Conservation (phyloP, 2,113 vertebrate species). For the Sander vitreus region DNA sequence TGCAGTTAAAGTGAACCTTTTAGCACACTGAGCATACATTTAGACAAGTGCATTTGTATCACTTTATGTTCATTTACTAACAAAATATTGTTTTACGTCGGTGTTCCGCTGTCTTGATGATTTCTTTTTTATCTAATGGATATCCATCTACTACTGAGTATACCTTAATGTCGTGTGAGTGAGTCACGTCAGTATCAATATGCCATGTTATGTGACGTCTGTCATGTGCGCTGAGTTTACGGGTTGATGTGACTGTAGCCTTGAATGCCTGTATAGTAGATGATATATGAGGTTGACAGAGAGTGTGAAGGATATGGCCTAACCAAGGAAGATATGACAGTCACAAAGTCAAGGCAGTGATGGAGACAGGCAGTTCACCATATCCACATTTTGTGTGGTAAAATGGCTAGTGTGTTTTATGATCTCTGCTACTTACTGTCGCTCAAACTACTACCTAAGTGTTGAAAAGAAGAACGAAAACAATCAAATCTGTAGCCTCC, state of each 20-base stretch:
- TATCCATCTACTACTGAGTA: background rate
- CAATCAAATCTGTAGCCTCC: too few relatives aligned
- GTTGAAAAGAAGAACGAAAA: background rate
- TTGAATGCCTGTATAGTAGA: slow-evolving; percentile 41
- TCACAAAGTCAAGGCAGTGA: slow-evolving; percentile 8
- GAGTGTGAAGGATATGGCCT: slow-evolving; percentile 22
- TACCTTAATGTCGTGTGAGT: background rate
- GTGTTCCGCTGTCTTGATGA: background rate
- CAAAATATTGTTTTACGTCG: background rate
- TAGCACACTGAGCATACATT: slow-evolving; percentile 8
- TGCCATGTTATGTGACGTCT: slow-evolving; percentile 7
- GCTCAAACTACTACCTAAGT: background rate
- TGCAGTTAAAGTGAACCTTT: slow-evolving; percentile 8
- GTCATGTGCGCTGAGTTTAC: slow-evolving; percentile 26
- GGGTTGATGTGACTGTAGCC: slow-evolving; percentile 36
- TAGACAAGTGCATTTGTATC: slow-evolving; percentile 17
- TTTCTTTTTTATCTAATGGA: background rate
- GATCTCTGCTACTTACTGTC: background rate
- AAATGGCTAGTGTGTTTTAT: background rate
- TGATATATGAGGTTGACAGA: slow-evolving; percentile 31
- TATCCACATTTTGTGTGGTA: background rate
- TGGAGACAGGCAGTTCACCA: background rate
- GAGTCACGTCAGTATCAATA: slow-evolving; percentile 33
- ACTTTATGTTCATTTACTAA: background rate
- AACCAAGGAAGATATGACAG: background rate